Percentiles rank a stretch among this genome's conserved stretches.
Evolutionary conservation across 2,888 invertebrate species (phyloP).

Genomic region (Drosophila falleni): DNA sequence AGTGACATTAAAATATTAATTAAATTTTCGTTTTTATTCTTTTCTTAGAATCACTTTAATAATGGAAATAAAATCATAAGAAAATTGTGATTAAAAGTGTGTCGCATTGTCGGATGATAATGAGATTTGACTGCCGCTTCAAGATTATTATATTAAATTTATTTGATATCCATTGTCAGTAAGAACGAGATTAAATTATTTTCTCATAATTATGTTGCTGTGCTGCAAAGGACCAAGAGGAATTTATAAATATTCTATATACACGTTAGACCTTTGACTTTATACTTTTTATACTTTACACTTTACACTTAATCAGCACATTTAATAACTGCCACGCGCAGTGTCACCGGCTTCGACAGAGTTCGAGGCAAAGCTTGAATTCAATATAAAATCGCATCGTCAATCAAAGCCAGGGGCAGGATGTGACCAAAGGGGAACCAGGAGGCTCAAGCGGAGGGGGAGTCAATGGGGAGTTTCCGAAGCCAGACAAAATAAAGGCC

Average conservation of each 20-base stretch:
- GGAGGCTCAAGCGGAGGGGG: background rate
- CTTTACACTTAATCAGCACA: slow-evolving; percentile 75
- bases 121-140: slow-evolving; percentile 1
- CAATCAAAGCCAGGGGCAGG: slow-evolving; percentile 62
- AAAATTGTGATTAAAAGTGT: slow-evolving; percentile 19
- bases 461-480: slow-evolving; percentile 9
- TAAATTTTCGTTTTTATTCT: slow-evolving; percentile 4
- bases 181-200: slow-evolving; percentile 45
- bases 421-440: slow-evolving; percentile 4
- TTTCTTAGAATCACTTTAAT: background rate
- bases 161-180: slow-evolving; percentile 10
- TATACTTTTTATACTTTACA: slow-evolving; percentile 54
- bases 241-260: slow-evolving; percentile 61
- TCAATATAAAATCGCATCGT: slow-evolving; percentile 71
- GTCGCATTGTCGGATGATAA: slow-evolving; percentile 6
- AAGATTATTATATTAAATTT: slow-evolving; percentile 10
- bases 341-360: slow-evolving; percentile 15
- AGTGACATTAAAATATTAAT: slow-evolving; percentile 22
- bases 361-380: slow-evolving; percentile 27
- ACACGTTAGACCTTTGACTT: slow-evolving; percentile 38
- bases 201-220: slow-evolving; percentile 65
- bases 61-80: background rate
- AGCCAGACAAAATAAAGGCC: slow-evolving; percentile 60
- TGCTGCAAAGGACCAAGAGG: slow-evolving; percentile 9
- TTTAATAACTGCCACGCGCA: slow-evolving; percentile 79